phyloP scores from a whole-genome alignment of 2,888 invertebrate genomes.

The Thera obeliscata region DNA sequence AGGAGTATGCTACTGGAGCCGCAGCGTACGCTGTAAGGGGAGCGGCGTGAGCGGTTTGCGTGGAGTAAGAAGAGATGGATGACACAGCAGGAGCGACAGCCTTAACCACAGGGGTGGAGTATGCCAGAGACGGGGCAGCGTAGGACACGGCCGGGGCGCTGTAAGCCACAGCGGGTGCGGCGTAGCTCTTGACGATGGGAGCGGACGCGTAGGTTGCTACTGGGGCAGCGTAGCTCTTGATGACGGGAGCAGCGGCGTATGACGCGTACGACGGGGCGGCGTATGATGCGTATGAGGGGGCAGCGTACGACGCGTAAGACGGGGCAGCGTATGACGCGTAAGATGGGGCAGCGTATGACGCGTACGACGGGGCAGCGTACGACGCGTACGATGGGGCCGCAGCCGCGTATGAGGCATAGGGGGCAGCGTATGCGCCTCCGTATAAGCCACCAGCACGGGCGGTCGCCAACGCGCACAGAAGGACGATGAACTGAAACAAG shows the following conservation, averaged over 20 bases:
- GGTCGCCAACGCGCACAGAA: conserved; percentile 83
- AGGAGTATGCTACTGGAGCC: conserved; percentile 42
- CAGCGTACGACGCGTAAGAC: conserved; percentile 35
- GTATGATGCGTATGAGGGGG: conserved; percentile 59
- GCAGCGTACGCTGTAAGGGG: conserved; percentile 55
- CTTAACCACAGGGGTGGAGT: conserved; percentile 50
- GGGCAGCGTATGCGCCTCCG: conserved; percentile 56
- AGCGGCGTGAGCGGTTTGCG: conserved; percentile 48
- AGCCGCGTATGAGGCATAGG: conserved; percentile 52
- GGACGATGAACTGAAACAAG: conserved; percentile 76
- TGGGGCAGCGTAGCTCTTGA: conserved; percentile 48
- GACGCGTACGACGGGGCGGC: conserved; percentile 61
- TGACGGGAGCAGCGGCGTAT: conserved; percentile 35
- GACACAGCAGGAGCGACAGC: conserved; percentile 55
- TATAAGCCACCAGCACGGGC: conserved; percentile 82
- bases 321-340: no score
- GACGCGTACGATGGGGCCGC: conserved; percentile 49
- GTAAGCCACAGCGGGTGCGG: conserved; percentile 53
- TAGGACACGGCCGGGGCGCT: conserved; percentile 44
- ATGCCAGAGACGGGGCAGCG: conserved; percentile 55
- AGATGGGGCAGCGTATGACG: not conserved
- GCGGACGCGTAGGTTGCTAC: conserved; percentile 50
- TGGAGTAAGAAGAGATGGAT: conserved; percentile 47
- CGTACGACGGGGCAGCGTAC: conserved; percentile 28
- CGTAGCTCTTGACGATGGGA: conserved; percentile 48